A percentile compares a stretch with the other conserved stretches of the same genome.
Evolutionary conservation across 2,113 vertebrate genomes (phyloP).

Genomic region (Muntiacus reevesi): DNA sequence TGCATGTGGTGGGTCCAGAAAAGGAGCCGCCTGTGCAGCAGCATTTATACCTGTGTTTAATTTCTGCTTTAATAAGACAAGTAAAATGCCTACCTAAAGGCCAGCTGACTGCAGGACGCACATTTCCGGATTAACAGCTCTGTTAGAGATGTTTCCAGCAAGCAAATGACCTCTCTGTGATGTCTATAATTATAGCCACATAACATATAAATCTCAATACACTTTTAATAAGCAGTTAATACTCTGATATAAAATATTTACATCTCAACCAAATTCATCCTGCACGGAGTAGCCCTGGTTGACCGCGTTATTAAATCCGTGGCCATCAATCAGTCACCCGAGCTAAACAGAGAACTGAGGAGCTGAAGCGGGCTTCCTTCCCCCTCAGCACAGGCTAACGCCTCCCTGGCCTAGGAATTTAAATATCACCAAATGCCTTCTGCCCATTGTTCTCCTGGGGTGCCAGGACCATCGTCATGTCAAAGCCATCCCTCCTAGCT

Average conservation of each 20-base stretch:
- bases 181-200: conserved; percentile 46
- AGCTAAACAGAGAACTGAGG: conserved; percentile 4
- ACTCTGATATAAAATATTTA: conserved; percentile 68
- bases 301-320: conserved; percentile 16
- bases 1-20: neutral
- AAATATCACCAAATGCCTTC: neutral
- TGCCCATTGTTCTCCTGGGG: neutral
- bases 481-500: neutral
- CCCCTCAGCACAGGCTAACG: neutral
- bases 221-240: conserved; percentile 71
- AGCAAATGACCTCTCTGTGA: conserved; percentile 24
- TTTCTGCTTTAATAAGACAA: conserved; percentile 45
- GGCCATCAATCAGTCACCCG: conserved; percentile 52
- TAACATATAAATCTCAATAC: conserved; percentile 37
- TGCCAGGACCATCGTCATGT: neutral
- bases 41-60: conserved; percentile 46
- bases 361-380: neutral
- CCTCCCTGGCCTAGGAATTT: neutral
- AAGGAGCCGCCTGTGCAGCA: neutral
- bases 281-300: conserved; percentile 40
- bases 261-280: conserved; percentile 60
- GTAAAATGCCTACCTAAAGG: neutral
- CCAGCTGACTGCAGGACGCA: conserved; percentile 16
- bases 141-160: conserved; percentile 36
- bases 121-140: conserved; percentile 58